phyloP scores from a whole-genome alignment of 2,113 vertebrate genomes.

The Conger conger region DNA sequence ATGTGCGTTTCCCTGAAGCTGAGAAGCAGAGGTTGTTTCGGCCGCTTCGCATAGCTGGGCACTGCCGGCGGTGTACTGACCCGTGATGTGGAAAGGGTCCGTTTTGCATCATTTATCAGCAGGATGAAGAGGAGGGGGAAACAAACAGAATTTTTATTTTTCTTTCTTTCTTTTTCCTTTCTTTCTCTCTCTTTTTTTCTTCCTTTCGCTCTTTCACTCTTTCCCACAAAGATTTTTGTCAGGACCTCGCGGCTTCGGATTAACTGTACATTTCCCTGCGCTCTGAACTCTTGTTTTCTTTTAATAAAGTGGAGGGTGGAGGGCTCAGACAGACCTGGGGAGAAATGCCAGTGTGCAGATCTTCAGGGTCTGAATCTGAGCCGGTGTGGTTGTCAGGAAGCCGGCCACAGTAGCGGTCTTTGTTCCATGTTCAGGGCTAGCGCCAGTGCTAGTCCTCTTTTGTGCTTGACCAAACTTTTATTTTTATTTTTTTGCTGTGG shows the following conservation, averaged over 20 bases:
- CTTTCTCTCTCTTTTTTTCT: background rate
- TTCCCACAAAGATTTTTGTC: slow-evolving; percentile 27
- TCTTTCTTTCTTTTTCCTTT: background rate
- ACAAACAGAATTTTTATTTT: background rate
- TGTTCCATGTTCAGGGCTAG: background rate
- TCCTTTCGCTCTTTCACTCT: background rate
- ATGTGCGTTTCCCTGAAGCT: background rate
- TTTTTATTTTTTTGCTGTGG: background rate
- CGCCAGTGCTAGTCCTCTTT: background rate
- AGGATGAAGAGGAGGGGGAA: background rate
- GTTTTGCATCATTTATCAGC: slow-evolving; percentile 27
- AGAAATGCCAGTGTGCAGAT: background rate
- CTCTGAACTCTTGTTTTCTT: slow-evolving; percentile 64
- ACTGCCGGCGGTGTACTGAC: background rate
- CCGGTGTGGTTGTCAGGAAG: background rate
- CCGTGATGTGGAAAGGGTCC: background rate
- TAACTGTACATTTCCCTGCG: slow-evolving; percentile 53
- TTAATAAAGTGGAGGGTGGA: slow-evolving; percentile 57
- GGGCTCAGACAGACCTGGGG: slow-evolving; percentile 35
- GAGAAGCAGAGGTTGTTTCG: background rate
- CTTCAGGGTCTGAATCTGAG: background rate
- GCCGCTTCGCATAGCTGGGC: background rate
- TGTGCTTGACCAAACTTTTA: background rate
- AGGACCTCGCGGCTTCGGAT: slow-evolving; percentile 46
- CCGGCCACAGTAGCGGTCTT: background rate